These are phyloP conservation scores for Arizona elegans DNA, from an alignment of 2,113 vertebrate genomes.

Conservation along the genomic window DNA sequence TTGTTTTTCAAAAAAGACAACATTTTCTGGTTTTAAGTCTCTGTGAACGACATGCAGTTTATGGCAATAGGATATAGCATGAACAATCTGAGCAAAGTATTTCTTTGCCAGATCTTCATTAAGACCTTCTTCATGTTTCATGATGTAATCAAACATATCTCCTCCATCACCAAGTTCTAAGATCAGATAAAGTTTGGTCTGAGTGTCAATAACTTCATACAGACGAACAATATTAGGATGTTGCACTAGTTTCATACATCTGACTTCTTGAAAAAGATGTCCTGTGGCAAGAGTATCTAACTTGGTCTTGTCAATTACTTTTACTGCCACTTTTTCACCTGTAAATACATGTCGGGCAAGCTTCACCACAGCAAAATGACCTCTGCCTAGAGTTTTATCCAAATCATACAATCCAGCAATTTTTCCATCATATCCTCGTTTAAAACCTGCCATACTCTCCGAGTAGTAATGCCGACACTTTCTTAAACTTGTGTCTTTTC, in stretches of 20 bases:
- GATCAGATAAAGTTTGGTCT: constrained; percentile 97
- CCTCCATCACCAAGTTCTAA: constrained; percentile 95
- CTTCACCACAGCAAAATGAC: constrained; percentile 97
- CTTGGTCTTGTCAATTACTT: constrained; percentile 98
- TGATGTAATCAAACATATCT: constrained; percentile 99
- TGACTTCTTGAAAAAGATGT: constrained; percentile 96
- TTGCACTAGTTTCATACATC: constrained; percentile 98
- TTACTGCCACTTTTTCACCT: constrained; percentile 96
- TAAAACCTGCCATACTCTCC: constrained; percentile 92
- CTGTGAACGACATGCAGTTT: constrained; percentile 95
- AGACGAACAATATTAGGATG: constrained; percentile 97
- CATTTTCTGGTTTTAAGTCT: constrained; percentile 96
- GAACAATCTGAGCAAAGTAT: constrained; percentile 97
- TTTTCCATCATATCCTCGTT: constrained; percentile 95
- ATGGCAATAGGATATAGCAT: constrained; percentile 98
- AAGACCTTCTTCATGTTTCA: constrained; percentile 97
- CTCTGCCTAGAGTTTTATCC: constrained; percentile 95
- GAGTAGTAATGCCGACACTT: constrained; percentile 47
- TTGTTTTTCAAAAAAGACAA: constrained; percentile 98
- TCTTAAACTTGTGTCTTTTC: constrained; percentile 66
- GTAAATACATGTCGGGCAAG: constrained; percentile 97
- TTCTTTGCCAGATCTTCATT: constrained; percentile 95
- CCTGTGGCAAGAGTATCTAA: constrained; percentile 91
- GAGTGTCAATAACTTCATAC: constrained; percentile 97
- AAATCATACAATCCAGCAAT: constrained; percentile 96